Evolutionary conservation across 2,113 vertebrate genomes (phyloP).

Genomic region (Misgurnus mizolepis): DNA sequence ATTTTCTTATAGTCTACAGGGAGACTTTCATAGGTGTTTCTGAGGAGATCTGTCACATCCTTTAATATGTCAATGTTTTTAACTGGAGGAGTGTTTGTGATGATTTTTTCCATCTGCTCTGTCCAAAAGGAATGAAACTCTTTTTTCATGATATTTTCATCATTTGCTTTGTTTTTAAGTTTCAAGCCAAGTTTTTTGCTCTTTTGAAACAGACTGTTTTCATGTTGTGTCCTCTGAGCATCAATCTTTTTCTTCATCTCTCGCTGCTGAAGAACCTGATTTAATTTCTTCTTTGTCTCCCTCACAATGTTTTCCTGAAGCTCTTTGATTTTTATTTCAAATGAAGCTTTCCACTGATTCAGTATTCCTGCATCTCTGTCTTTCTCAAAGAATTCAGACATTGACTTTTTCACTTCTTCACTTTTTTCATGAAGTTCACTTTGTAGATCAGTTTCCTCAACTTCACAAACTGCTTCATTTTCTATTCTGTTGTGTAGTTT

Average conservation of each 20-base stretch:
- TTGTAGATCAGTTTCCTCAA: background rate
- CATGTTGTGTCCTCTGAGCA: background rate
- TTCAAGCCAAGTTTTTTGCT: background rate
- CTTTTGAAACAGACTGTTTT: background rate
- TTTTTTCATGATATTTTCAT: background rate
- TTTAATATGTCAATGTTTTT: background rate
- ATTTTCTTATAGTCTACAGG: background rate
- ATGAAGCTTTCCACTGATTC: constrained; percentile 61
- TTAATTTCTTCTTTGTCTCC: background rate
- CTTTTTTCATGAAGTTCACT: background rate
- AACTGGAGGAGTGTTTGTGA: background rate
- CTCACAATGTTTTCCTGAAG: constrained; percentile 4
- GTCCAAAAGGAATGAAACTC: background rate
- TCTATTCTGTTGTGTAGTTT: constrained; percentile 56
- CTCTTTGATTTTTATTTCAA: constrained; percentile 5
- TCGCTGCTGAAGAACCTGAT: background rate
- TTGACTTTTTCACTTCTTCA: constrained; percentile 35
- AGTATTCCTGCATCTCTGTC: constrained; percentile 58
- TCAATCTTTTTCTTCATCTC: background rate
- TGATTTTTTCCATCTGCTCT: background rate
- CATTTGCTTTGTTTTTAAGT: background rate
- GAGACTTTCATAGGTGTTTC: fast-evolving
- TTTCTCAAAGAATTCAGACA: constrained; percentile 63
- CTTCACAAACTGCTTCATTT: constrained; percentile 36
- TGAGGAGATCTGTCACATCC: background rate